Evolutionary conservation across 2,797 vertebrate genomes (phyloP).

Genomic region (Pseudopleuronectes americanus): DNA sequence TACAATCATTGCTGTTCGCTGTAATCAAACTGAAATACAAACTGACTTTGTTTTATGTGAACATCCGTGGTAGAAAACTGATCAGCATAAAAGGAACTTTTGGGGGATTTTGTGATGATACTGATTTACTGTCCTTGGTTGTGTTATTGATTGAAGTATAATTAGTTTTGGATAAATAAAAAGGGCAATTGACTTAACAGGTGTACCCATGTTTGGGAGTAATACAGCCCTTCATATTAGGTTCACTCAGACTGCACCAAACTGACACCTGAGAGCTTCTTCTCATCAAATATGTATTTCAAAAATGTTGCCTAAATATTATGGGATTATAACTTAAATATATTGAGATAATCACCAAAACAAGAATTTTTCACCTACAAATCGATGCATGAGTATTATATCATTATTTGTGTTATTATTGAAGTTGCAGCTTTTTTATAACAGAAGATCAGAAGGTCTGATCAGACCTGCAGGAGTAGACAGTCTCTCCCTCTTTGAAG

Average conservation of each 20-base stretch:
- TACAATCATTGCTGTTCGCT: too few species aligned
- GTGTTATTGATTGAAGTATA: too few species aligned
- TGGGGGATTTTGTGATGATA: neutral
- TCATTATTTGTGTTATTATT: neutral
- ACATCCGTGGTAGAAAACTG: too few species aligned
- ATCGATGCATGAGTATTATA: neutral
- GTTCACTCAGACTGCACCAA: neutral
- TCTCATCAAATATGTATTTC: constrained; percentile 60
- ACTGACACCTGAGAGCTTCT: constrained; percentile 23
- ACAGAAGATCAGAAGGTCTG: constrained; percentile 9
- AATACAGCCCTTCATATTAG: constrained; percentile 1
- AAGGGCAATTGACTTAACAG: neutral
- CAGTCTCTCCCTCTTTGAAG: constrained; percentile 97
- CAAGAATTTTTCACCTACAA: neutral
- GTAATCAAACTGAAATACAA: too few species aligned
- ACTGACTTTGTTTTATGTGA: too few species aligned
- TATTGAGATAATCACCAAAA: neutral
- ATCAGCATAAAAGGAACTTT: too few species aligned
- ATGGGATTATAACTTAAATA: constrained; percentile 25
- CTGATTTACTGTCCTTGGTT: too few species aligned
- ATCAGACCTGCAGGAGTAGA: constrained; percentile 98
- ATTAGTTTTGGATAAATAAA: too few species aligned
- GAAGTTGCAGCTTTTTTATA: neutral
- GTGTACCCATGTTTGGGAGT: neutral
- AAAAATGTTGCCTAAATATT: constrained; percentile 49